Evolutionary conservation across 2,888 invertebrate genomes (phyloP), one percentile per base, ranked within the genome.

Genomic region (Diarsia brunnea): DNA sequence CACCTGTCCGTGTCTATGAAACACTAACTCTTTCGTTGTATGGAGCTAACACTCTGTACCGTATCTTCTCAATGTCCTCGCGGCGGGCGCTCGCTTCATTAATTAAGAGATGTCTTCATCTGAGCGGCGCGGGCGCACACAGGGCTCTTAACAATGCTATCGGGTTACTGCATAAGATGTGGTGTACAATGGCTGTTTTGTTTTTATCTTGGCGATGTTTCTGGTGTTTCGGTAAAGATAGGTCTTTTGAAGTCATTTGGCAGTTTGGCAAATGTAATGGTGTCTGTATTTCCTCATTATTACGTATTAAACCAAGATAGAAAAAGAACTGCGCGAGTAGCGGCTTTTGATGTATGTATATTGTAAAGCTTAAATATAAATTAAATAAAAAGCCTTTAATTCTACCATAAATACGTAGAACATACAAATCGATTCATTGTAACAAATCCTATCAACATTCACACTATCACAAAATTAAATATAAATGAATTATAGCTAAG

Each of bases 61-160:
- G 4, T 0, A 21, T 21, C 19, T 31, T 31, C 19, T 31, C 21
- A 2, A 16, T 43, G 27, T 27, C 68, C 43, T 75, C 81, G 60
- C 85, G 77, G 81, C 82, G 79, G 85, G 87, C 71, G 87, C 83
- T 70, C 76, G 78, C 68, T 81, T 76, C 87, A 87, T 88, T 89
- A 89, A 89, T 89, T 88, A 86, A 78, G 83, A 74, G 75, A 89
- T 76, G 84, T 84, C 84, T 82, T 81, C 78, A 85, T 87, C 65
- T 70, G 64, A 51, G 74, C 80, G 78, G 81, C 83, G 84, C 85
- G 77, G 85, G 77, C 79, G 61, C 81, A 70, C 74, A 80, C 84
- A 88, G 85, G 87, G 86, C 69, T 70, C 73, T 81, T 84, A 84
- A 89, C 86, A 86, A 84, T 80, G 78, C 81, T 86, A 89, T 89